These are phyloP conservation scores for Parotia lawesii DNA, from an alignment of 2,113 vertebrate species.

Conservation along the genomic window DNA sequence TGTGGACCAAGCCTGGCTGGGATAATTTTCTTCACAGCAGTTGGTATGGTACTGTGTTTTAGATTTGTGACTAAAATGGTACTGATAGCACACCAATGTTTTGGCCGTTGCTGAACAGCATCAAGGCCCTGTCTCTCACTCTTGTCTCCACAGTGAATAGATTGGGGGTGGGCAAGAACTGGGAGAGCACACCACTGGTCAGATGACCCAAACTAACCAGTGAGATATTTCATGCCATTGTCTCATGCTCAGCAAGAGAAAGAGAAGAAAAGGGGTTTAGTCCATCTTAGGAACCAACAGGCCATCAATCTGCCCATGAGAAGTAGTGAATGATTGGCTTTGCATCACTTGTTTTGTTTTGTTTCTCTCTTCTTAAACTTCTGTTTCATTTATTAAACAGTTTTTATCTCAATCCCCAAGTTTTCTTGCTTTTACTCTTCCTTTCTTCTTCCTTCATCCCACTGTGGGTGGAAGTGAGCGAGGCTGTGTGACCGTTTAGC, in stretches of 20 bases:
- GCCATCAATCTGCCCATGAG: rapidly evolving
- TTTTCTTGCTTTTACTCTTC: neutral
- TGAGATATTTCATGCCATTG: neutral
- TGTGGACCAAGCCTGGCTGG: neutral
- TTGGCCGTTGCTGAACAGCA: neutral
- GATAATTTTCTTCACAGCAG: neutral
- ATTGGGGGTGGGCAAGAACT: rapidly evolving
- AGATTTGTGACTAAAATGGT: neutral
- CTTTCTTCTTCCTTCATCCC: neutral
- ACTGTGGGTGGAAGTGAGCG: neutral
- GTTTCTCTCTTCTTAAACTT: neutral
- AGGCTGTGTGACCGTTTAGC: neutral
- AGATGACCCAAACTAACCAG: neutral
- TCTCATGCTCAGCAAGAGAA: neutral
- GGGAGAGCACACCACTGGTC: neutral
- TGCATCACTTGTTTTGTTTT: neutral
- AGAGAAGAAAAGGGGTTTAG: rapidly evolving
- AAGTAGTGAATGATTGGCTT: neutral
- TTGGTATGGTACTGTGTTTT: neutral
- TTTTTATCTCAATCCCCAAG: rapidly evolving
- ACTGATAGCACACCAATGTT: neutral
- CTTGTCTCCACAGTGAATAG: neutral
- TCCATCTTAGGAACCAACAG: neutral
- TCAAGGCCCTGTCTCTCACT: neutral
- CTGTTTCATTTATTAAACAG: neutral